These are phyloP conservation scores for Myrmophylax atrothorax DNA, from an alignment of 2,113 vertebrate species.

Conservation along the genomic window DNA sequence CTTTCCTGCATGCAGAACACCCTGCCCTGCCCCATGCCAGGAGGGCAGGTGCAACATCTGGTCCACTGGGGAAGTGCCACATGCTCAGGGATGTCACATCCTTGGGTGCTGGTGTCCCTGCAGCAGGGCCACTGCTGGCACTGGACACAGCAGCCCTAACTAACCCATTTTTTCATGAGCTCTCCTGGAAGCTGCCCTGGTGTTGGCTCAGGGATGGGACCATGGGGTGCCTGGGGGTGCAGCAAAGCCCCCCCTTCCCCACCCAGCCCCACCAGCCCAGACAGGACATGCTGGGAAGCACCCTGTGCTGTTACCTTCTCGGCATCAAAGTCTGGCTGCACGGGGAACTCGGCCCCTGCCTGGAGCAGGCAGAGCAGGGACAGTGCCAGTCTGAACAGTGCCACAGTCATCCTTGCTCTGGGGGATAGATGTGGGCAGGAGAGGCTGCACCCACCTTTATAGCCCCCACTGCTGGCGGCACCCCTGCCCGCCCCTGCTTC, in stretches of 20 bases:
- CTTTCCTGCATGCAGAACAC: fast-evolving
- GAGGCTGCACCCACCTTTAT: not conserved
- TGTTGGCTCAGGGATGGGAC: not conserved
- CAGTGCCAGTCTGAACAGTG: conserved; percentile 53
- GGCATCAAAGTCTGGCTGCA: not conserved
- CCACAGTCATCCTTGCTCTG: conserved; percentile 3
- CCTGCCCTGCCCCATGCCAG: not conserved
- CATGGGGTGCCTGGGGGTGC: fast-evolving
- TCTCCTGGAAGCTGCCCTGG: not conserved
- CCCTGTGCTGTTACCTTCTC: not conserved
- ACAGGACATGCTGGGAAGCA: not conserved
- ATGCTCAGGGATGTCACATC: fast-evolving
- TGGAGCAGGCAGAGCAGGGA: conserved; percentile 63
- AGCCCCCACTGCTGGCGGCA: not conserved
- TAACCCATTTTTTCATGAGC: not conserved
- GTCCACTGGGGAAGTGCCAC: not conserved
- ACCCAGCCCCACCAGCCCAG: not conserved
- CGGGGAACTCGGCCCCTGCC: not conserved
- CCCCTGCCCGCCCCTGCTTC: not conserved
- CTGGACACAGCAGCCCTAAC: not conserved
- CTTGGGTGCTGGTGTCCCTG: fast-evolving
- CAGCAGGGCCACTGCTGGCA: fast-evolving
- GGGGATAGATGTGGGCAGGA: not conserved
- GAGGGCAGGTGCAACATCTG: not conserved
- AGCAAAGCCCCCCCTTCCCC: not conserved